phyloP scores from a whole-genome alignment of 2,113 vertebrate species.

The Chaetorhynchus papuensis region DNA sequence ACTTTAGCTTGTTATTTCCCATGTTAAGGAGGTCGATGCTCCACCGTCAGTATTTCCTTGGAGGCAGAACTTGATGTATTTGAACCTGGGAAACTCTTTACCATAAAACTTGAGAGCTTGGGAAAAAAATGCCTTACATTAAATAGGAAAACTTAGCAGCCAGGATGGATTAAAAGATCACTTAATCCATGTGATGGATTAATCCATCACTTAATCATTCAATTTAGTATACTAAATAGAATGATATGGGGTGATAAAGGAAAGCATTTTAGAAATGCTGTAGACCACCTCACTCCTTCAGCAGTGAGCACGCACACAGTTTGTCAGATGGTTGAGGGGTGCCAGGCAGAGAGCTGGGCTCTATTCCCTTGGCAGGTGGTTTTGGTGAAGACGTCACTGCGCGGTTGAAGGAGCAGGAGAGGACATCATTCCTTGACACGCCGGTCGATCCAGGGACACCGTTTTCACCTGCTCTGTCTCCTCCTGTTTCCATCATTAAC shows the following conservation, averaged over 20 bases:
- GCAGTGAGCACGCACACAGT: rapidly evolving
- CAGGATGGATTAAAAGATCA: neutral
- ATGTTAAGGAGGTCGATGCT: neutral
- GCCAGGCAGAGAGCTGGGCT: neutral
- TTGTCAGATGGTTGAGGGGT: neutral
- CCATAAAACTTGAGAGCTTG: neutral
- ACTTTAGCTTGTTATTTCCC: neutral
- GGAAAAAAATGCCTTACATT: neutral
- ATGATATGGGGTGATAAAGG: neutral
- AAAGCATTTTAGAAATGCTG: neutral
- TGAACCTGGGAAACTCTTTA: neutral
- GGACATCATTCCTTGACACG: neutral
- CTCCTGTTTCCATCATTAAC: neutral
- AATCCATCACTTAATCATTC: too few relatives aligned
- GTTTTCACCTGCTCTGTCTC: neutral
- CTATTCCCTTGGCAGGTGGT: neutral
- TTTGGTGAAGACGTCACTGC: neutral
- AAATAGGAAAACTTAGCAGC: neutral
- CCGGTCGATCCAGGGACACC: neutral
- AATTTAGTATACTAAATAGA: neutral
- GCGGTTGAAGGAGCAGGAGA: rapidly evolving
- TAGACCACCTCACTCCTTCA: neutral
- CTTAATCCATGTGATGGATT: too few relatives aligned
- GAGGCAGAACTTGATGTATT: neutral
- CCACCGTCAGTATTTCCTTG: neutral